A percentile compares a stretch with the other conserved stretches of the same genome.
Evolutionary conservation across 2,113 vertebrate species (phyloP).

Genomic region (Chascanopsetta lugubris): DNA sequence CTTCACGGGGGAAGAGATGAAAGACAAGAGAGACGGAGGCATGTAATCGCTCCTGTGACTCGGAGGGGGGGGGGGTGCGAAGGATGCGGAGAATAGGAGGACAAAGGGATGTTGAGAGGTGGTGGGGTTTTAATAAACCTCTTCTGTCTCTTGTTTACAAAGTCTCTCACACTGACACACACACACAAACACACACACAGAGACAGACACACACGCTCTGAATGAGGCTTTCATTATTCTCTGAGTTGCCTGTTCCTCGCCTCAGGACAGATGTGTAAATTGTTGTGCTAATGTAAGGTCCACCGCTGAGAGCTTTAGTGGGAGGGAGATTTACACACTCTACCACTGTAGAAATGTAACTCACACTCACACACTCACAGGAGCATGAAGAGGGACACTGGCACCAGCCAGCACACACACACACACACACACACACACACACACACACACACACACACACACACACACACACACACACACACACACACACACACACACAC

Average conservation of each 20-base stretch:
- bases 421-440: slow-evolving; percentile 23
- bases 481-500: neutral
- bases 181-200: slow-evolving; percentile 20
- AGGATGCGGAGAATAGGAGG: slow-evolving; percentile 63
- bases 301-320: slow-evolving; percentile 58
- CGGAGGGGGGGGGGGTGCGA: slow-evolving; percentile 58
- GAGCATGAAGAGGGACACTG: slow-evolving; percentile 35
- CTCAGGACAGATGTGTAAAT: slow-evolving; percentile 83
- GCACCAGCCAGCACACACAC: slow-evolving; percentile 38
- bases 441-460: slow-evolving; percentile 27
- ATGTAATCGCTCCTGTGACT: slow-evolving; percentile 76
- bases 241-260: slow-evolving; percentile 57
- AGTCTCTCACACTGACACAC: slow-evolving; percentile 39
- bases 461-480: slow-evolving; percentile 17
- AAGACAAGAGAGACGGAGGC: slow-evolving; percentile 74
- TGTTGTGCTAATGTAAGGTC: slow-evolving; percentile 78
- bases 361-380: slow-evolving; percentile 56
- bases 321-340: slow-evolving; percentile 74
- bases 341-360: slow-evolving; percentile 74
- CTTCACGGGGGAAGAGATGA: slow-evolving; percentile 75
- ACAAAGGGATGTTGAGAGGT: slow-evolving; percentile 71
- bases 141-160: slow-evolving; percentile 72
- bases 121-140: slow-evolving; percentile 75
- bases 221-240: slow-evolving; percentile 76
- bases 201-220: slow-evolving; percentile 42